A percentile compares a stretch with the other conserved stretches of the same genome.
phyloP scores from a whole-genome alignment of 2,888 invertebrate genomes.

The Scelioninae gen. 2 region DNA sequence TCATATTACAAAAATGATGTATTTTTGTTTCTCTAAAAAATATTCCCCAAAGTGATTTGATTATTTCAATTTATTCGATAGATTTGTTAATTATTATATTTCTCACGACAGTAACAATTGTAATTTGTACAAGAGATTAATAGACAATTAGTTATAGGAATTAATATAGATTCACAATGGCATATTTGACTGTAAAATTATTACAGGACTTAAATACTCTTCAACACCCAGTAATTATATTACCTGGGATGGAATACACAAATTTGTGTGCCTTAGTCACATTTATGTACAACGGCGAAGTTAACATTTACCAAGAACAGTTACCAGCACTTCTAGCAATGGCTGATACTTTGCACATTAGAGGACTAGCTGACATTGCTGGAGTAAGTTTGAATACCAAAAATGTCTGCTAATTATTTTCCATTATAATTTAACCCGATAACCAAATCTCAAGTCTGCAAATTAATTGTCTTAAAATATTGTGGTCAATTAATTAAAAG shows the following conservation, averaged over 20 bases:
- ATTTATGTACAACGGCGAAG: conserved; percentile 93
- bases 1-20: no score
- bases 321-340: conserved; percentile 86
- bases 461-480: conserved; percentile 39
- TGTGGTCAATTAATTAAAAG: conserved; percentile 16
- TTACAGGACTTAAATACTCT: conserved; percentile 82
- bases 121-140: no score
- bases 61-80: no score
- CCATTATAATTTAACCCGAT: no score
- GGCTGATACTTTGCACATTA: conserved; percentile 87
- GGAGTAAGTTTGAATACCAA: conserved; percentile 77
- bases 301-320: conserved; percentile 87
- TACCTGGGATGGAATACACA: conserved; percentile 83
- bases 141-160: no score
- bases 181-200: no score
- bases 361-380: conserved; percentile 88
- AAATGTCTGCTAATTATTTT: no score
- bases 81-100: no score
- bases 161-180: no score
- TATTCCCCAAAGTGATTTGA: no score
- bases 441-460: conserved; percentile 38
- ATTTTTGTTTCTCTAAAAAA: no score
- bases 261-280: conserved; percentile 86
- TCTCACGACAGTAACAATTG: no score
- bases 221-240: conserved; percentile 84